These are phyloP conservation scores for Spongilla lacustris DNA, from an alignment of 37 sponge, comb jelly and placozoan species.

Conservation along the genomic window DNA sequence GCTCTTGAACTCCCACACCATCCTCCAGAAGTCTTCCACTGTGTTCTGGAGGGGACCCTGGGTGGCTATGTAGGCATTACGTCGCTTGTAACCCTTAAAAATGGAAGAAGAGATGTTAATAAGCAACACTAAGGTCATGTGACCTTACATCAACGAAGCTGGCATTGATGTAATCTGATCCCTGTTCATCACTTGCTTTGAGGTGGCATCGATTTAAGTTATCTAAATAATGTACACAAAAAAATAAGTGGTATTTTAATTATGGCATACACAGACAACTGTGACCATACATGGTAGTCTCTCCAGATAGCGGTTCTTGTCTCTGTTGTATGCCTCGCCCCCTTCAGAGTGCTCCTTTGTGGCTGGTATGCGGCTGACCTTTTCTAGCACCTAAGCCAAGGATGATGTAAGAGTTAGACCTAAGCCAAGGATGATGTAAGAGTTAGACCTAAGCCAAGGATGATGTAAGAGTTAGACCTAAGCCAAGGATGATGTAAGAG, in stretches of 20 bases:
- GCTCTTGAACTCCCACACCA: constrained; percentile 67
- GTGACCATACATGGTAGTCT: constrained; percentile 34
- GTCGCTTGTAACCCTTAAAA: constrained; percentile 65
- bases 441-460: no score
- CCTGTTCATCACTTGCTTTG: constrained; percentile 58
- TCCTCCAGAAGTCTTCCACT: constrained; percentile 54
- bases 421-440: no score
- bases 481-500: no score
- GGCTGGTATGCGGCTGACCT: constrained; percentile 59
- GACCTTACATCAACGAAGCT: constrained; percentile 70
- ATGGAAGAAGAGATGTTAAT: no score
- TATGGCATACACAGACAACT: no score
- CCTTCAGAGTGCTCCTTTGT: constrained; percentile 53
- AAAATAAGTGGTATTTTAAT: no score
- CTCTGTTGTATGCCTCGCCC: constrained; percentile 50
- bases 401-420: no score
- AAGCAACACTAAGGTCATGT: no score
- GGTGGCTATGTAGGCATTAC: constrained; percentile 71
- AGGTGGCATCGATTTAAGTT: constrained; percentile 54
- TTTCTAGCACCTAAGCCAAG: constrained; percentile 59
- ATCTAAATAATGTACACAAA: background rate
- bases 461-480: no score
- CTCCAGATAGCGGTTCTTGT: constrained; percentile 57
- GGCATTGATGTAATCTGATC: constrained; percentile 77
- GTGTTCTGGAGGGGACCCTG: constrained; percentile 64